These are phyloP conservation scores for Lamprotornis superbus DNA, from an alignment of 2,113 vertebrate species.

Conservation along the genomic window DNA sequence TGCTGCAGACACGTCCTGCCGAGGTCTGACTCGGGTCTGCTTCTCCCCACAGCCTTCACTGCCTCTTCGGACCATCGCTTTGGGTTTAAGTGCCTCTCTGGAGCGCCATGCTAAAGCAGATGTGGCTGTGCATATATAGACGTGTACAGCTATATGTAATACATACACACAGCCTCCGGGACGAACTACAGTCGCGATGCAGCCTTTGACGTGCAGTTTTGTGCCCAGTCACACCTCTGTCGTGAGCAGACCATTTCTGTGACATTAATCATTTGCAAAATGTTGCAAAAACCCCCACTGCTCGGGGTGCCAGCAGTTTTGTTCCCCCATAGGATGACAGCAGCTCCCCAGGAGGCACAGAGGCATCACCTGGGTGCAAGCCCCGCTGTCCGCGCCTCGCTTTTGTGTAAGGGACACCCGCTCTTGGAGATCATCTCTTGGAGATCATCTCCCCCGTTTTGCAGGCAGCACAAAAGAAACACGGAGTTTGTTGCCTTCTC, in stretches of 20 bases:
- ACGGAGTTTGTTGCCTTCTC: background rate
- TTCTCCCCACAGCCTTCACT: background rate
- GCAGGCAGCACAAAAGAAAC: background rate
- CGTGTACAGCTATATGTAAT: accelerated
- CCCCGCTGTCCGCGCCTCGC: accelerated
- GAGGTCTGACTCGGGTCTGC: background rate
- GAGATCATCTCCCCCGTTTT: background rate
- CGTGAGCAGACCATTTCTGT: background rate
- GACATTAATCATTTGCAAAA: background rate
- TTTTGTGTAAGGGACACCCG: accelerated
- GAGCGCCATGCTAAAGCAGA: background rate
- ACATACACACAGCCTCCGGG: accelerated
- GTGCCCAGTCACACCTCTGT: background rate
- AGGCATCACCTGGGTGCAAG: background rate
- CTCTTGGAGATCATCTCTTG: background rate
- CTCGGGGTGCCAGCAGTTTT: accelerated
- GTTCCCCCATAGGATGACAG: background rate
- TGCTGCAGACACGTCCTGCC: background rate
- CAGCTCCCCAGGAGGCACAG: background rate
- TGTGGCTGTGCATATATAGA: background rate
- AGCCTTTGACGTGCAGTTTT: background rate
- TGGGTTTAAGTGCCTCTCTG: background rate
- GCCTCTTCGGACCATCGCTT: background rate
- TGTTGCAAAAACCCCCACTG: no score
- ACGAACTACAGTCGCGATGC: background rate